Evolutionary conservation across 2,113 vertebrate species (phyloP), one percentile per base, ranked within the genome.

Genomic region (Paratilapia polleni): DNA sequence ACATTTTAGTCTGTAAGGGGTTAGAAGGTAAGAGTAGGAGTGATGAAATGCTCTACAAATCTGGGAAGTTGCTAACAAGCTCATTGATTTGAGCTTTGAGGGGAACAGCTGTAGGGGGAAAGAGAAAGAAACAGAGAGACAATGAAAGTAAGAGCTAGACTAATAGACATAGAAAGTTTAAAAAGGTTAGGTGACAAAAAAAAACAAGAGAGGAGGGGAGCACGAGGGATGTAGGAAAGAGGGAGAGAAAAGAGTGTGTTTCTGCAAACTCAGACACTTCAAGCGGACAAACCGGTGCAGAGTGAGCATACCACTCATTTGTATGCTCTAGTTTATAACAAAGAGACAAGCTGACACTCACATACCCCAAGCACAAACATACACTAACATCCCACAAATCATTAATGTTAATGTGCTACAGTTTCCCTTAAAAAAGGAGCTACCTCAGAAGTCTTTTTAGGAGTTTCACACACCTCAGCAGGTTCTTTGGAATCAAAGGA

Each of bases 21-120:
- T 78, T 81, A 70, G 64, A 28, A 60, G 59, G 82, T 9, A 78
- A 59, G 36, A 20, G 47, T 28, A 52, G 52, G 59, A 80, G 59
- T 88, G 88, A 94, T 85, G 81, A 93, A 90, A 92, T 77, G 80
- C 74, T 62, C 61, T 38, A 84, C 87, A 88, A 90, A 87, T 85
- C 26, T 24, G 77, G 60, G 59, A 92, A 87, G 86, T 84, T 78
- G 60, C 79, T 90, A 92, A 90, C 78, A 91, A 94, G 90, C 82
- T 54, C 85, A 89, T 78, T 86, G 87, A 92, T 92, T 88, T 89
- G 66, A 83, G 73, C 84, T 83, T 59, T 36, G 59, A 73, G 56
- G 77, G 78, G 11, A 89, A 88, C 74, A 81, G 89, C 36, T 78
- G 78, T 5, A 60, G 77, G 56, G 26, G 81, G 57, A 52, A 70